Percentiles rank a stretch among this genome's conserved stretches.
phyloP scores from a whole-genome alignment of 2,113 vertebrate species.

The Siniperca knerii region DNA sequence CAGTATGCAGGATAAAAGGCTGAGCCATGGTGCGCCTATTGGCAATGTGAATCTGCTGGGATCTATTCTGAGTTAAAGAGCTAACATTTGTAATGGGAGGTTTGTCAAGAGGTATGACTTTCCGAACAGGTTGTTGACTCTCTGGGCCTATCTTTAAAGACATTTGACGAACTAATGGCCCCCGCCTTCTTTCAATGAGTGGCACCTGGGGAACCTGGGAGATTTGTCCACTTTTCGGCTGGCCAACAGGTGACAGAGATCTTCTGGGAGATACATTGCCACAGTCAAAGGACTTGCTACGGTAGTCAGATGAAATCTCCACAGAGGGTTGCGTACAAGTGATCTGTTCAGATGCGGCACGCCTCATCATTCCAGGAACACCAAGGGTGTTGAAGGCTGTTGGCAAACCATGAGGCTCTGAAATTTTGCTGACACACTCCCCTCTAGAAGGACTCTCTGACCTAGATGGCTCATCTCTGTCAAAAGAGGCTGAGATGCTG shows the following conservation, averaged over 20 bases:
- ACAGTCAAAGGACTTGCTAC: conserved; percentile 97
- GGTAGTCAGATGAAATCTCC: conserved; percentile 90
- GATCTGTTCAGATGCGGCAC: conserved; percentile 95
- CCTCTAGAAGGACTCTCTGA: conserved; percentile 87
- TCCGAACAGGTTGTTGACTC: conserved; percentile 83
- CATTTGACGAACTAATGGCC: conserved; percentile 95
- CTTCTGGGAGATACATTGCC: conserved; percentile 88
- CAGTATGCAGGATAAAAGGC: conserved; percentile 75
- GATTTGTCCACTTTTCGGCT: conserved; percentile 77
- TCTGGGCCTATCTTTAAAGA: conserved; percentile 94
- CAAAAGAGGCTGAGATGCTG: conserved; percentile 95
- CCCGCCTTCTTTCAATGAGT: conserved; percentile 94
- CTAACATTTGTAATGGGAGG: conserved; percentile 73
- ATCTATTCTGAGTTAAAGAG: conserved; percentile 78
- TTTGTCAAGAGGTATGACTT: conserved; percentile 83
- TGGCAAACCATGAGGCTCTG: conserved; percentile 89
- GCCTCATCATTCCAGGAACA: conserved; percentile 93
- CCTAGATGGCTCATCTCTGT: conserved; percentile 91
- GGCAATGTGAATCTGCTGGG: conserved; percentile 79
- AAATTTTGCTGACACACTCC: conserved; percentile 83
- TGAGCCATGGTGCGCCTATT: conserved; percentile 62
- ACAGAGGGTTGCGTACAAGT: conserved; percentile 89
- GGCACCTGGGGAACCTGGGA: conserved; percentile 85
- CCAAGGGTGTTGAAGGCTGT: conserved; percentile 87
- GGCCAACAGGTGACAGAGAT: conserved; percentile 76